A percentile compares a stretch with the other conserved stretches of the same genome.
Conservation (phyloP, 2,113 vertebrate genomes). For the Colossoma macropomum region DNA sequence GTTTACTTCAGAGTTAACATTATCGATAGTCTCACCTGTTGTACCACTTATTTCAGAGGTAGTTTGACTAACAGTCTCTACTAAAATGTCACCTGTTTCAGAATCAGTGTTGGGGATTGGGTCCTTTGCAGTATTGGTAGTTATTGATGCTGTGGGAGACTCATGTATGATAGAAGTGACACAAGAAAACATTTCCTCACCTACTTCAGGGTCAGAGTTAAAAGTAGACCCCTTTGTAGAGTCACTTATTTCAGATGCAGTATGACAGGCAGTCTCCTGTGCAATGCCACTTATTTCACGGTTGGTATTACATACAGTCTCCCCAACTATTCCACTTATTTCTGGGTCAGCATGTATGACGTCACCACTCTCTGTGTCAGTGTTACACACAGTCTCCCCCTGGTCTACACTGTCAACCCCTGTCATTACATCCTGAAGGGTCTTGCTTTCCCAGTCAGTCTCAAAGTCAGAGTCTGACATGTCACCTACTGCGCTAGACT, state of each 20-base stretch:
- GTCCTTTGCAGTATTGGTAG: too few species aligned
- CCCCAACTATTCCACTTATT: not conserved
- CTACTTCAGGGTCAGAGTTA: not conserved
- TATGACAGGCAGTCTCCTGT: not conserved
- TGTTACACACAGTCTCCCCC: not conserved
- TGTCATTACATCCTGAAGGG: not conserved
- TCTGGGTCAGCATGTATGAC: not conserved
- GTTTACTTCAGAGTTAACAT: not conserved
- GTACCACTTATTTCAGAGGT: not conserved
- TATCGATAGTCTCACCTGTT: not conserved
- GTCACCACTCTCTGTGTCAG: not conserved
- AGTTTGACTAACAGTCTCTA: not conserved
- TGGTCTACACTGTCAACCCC: not conserved
- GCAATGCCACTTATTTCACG: not conserved
- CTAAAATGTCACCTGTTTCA: not conserved
- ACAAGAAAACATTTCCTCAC: not conserved
- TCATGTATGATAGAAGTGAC: not conserved
- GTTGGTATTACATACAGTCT: not conserved
- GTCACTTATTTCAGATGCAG: not conserved
- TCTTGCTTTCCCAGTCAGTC: not conserved
- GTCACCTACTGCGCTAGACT: not conserved
- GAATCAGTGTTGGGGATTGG: not conserved
- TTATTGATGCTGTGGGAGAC: not conserved
- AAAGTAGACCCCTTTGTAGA: not conserved
- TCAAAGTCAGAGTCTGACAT: not conserved